Base-by-base conservation (phyloP, 2,797 vertebrate species). In the Sphaeramia orbicularis region DNA sequence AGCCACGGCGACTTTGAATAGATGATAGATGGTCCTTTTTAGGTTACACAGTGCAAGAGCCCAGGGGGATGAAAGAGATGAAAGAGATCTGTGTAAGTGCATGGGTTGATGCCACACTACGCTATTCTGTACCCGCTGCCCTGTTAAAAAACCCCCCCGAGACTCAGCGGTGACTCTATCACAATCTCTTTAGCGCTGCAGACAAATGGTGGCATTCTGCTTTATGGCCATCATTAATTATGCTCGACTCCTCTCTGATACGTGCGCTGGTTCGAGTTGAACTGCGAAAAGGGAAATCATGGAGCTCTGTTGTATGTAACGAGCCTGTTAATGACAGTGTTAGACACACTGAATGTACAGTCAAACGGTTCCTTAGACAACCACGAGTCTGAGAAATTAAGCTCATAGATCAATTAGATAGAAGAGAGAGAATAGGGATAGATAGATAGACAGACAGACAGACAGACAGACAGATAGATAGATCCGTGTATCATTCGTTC, bases 141-240 rank as follows among this genome's bases (percentile, higher is more conserved):
- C 65, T 48, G 60, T 52, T 65, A 49, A 61, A 76, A 74, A 70
- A 27, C 47, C 52, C 66, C 58, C 53, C 66, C n/a, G 54, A 72
- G 52, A 80, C 63, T 78, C 74, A n/a, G 48, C 10, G 36, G 65
- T 65, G 77, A 40, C 67, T 74, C 66, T 30, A 68, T 86, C 74
- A 57, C 71, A 65, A 71, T 71, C 70, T 77, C 63, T 71, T 86
- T 66, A 80, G 76, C 69, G 73, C 41, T 59, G 43, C 54, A 90
- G 78, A 90, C 76, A 89, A 90, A 91, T 79, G 68, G 67, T 66
- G 74, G 58, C 83, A 78, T 86, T 80, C 83, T 62, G 56, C 62
- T 84, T 91, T 70, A 86, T 76, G 58, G 76, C 54, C 54, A 49
- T 79, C 78, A 89, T 91, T 93, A 92, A 91, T 92, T 91, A 91